These are phyloP conservation scores for Hirtodrosophila confusa DNA, from an alignment of 2,888 invertebrate species.

Conservation along the genomic window DNA sequence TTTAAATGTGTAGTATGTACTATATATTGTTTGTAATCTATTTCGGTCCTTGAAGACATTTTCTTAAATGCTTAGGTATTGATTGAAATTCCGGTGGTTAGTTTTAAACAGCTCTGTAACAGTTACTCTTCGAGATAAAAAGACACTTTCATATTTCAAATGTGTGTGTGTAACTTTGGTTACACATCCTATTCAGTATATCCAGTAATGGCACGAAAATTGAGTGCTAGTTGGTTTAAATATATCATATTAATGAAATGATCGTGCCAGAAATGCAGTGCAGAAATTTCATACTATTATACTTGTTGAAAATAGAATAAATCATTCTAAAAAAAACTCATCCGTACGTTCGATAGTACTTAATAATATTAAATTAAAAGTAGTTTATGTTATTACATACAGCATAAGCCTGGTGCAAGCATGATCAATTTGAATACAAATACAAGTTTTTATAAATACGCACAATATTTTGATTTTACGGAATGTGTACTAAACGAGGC, in stretches of 20 bases:
- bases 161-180: conserved; percentile 9
- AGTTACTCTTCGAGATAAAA: conserved; percentile 50
- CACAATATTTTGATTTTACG: conserved; percentile 17
- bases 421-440: conserved; percentile 64
- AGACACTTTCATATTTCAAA: conserved; percentile 44
- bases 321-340: conserved; percentile 59
- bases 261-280: conserved; percentile 40
- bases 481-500: conserved; percentile 27
- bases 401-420: conserved; percentile 48
- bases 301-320: conserved; percentile 70
- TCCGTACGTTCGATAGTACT: conserved; percentile 57
- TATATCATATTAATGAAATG: too few species aligned
- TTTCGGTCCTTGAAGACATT: conserved; percentile 52
- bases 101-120: conserved; percentile 46
- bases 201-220: conserved; percentile 62
- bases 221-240: conserved; percentile 42
- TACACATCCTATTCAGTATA: conserved; percentile 29
- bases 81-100: conserved; percentile 72
- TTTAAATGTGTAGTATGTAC: conserved; percentile 60
- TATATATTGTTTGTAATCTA: conserved; percentile 26
- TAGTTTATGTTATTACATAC: conserved; percentile 69
- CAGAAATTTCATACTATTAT: conserved; percentile 21
- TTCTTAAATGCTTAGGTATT: conserved; percentile 69
- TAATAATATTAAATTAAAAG: conserved; percentile 75
- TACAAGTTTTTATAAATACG: conserved; percentile 50